Evolutionary conservation across 2,888 invertebrate species (phyloP).

Genomic region (Eupithecia abbreviata): DNA sequence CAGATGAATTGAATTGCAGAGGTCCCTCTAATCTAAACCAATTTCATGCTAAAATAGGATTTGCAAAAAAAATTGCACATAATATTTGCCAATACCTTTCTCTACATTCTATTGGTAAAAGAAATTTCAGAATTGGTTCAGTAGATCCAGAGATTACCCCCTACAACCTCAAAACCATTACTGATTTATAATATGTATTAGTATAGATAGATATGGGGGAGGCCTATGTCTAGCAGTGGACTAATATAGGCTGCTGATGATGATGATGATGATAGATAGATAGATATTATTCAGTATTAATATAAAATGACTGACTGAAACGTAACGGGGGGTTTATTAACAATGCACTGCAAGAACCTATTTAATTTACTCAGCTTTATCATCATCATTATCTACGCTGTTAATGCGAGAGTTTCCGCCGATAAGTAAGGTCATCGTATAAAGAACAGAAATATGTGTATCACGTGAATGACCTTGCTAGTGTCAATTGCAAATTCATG

Average conservation of each 20-base stretch:
- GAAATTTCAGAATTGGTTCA: too few species aligned
- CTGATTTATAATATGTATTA: too few species aligned
- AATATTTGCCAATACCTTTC: neutral
- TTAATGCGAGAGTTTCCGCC: neutral
- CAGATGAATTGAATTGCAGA: neutral
- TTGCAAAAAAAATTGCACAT: neutral
- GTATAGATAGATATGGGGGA: too few species aligned
- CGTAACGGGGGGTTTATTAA: too few species aligned
- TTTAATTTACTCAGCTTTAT: neutral
- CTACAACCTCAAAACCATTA: too few species aligned
- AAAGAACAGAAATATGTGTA: neutral
- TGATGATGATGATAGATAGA: too few species aligned
- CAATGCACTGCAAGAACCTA: neutral
- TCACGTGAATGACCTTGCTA: neutral
- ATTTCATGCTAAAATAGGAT: neutral
- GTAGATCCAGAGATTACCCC: too few species aligned
- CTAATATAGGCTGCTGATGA: too few species aligned
- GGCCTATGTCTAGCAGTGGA: too few species aligned
- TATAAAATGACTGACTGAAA: too few species aligned
- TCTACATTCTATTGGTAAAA: neutral
- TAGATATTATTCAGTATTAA: too few species aligned
- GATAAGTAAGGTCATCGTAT: neutral
- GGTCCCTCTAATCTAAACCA: neutral
- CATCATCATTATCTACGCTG: neutral
- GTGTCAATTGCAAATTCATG: neutral